Base-by-base conservation (phyloP, 2,888 invertebrate species). In the Agrenia bidenticulata region DNA sequence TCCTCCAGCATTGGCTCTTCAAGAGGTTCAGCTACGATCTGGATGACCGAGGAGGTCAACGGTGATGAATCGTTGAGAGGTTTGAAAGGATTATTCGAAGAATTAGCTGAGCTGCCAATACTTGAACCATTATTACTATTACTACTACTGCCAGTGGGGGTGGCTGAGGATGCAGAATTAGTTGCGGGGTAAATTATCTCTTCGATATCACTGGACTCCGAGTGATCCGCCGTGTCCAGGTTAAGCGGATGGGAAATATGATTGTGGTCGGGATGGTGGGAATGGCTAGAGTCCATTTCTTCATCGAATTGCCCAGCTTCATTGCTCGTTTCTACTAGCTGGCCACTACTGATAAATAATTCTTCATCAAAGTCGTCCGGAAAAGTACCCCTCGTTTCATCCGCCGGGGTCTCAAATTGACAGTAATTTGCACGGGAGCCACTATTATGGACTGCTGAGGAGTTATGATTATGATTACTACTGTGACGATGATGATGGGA, bases 361-460 rank as follows among this genome's bases (percentile, higher is more conserved):
- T 62, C 62, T 39, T 68, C 68, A 55, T 68, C 68, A 26, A 68
- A 68, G 39, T 68, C 68, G 39, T 68, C 68, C 15, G 68, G 68
- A 24, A 68, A 68, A 19, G 62, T 68, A 27, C 61, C 64, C 41
- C 68, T 42, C 24, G 68, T 61, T 50, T 68, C 68, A 37, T 68
- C 68, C 2, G 68, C 68, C 15, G 68, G 68, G 27, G 68, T 68
- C 51, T 68, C 68, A 63, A 68, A 68, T 45, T 68, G 68, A 24
- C 62, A 62, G 54, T 65, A 68, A 23, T 68, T 64, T 59, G 67
- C 63, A 60, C 66, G 66, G n/a, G 63, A 21, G 23, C 13, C 23
- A 7, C 5, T 11, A 24, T 24, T 21, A 23, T 24, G 51, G 19
- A 11, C 13, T 11, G 13, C 13, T 4, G 32, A 32, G n/a, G 26